These are phyloP conservation scores for Grammomys dolichurus DNA, from an alignment of 2,113 vertebrate species.

Conservation along the genomic window DNA sequence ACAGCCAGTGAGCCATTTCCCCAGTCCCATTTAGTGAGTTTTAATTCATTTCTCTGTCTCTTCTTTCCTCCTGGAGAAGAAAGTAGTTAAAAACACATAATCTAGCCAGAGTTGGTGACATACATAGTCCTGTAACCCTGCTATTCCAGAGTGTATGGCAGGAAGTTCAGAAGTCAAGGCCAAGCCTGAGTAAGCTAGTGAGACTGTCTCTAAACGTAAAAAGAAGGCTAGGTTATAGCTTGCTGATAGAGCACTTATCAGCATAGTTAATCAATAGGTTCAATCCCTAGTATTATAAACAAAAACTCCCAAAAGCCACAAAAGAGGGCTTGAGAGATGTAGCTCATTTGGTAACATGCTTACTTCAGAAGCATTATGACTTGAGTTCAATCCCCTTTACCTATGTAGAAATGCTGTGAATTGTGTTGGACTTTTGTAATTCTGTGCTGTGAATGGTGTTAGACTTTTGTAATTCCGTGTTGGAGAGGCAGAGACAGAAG, in stretches of 20 bases:
- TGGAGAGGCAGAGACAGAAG: background rate
- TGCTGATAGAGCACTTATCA: background rate
- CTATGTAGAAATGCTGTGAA: background rate
- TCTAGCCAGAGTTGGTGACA: background rate
- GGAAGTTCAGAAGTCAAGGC: background rate
- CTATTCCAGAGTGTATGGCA: background rate
- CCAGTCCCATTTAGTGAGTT: background rate
- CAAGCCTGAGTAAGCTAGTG: background rate
- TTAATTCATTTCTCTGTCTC: conserved; percentile 1
- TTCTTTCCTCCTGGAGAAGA: background rate
- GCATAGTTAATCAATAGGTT: background rate
- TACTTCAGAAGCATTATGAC: background rate
- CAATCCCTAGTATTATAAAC: background rate
- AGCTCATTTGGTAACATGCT: background rate
- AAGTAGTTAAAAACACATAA: conserved; percentile 14
- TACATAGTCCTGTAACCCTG: background rate
- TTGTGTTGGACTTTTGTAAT: background rate
- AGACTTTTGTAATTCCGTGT: background rate
- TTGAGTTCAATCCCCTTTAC: background rate
- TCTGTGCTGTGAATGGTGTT: background rate
- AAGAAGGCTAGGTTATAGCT: background rate
- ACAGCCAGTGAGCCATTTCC: background rate
- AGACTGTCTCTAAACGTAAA: background rate
- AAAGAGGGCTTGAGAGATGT: background rate
- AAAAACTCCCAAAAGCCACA: background rate